A percentile compares a stretch with the other conserved stretches of the same genome.
These are phyloP conservation scores for Drosophila mettleri DNA, from an alignment of 2,888 invertebrate species.

Conservation along the genomic window DNA sequence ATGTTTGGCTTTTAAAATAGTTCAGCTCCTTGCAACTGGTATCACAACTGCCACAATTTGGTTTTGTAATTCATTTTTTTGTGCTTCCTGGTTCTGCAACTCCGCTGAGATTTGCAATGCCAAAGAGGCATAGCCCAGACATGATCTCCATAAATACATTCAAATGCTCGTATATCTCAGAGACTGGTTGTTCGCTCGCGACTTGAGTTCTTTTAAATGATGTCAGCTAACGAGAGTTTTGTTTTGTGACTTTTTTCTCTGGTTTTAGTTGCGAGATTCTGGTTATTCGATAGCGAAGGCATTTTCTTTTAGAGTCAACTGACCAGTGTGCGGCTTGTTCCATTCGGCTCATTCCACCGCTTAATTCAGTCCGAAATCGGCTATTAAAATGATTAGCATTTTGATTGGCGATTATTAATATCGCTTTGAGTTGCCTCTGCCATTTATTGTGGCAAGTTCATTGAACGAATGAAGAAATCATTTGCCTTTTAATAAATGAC, in stretches of 20 bases:
- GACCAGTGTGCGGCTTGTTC: slow-evolving; percentile 43
- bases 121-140: slow-evolving; percentile 64
- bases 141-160: slow-evolving; percentile 70
- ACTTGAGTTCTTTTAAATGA: slow-evolving; percentile 49
- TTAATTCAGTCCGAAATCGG: not conserved
- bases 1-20: not conserved
- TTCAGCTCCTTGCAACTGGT: slow-evolving; percentile 8
- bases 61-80: slow-evolving; percentile 5
- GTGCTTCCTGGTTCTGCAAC: slow-evolving; percentile 63
- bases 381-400: slow-evolving; percentile 55
- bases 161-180: slow-evolving; percentile 27
- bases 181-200: slow-evolving; percentile 30
- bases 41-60: slow-evolving; percentile 29
- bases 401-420: slow-evolving; percentile 62
- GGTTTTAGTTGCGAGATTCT: slow-evolving; percentile 1
- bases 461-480: slow-evolving; percentile 54
- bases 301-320: slow-evolving; percentile 58
- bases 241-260: slow-evolving; percentile 14
- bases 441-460: slow-evolving; percentile 60
- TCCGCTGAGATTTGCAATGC: slow-evolving; percentile 67
- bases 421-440: slow-evolving; percentile 33
- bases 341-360: not conserved
- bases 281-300: slow-evolving; percentile 53
- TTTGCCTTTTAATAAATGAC: slow-evolving; percentile 27
- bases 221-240: slow-evolving; percentile 64